Percentiles rank a stretch among this genome's conserved stretches.
phyloP scores from a whole-genome alignment of 2,888 invertebrate genomes.

The Gymnosoma rotundatum region DNA sequence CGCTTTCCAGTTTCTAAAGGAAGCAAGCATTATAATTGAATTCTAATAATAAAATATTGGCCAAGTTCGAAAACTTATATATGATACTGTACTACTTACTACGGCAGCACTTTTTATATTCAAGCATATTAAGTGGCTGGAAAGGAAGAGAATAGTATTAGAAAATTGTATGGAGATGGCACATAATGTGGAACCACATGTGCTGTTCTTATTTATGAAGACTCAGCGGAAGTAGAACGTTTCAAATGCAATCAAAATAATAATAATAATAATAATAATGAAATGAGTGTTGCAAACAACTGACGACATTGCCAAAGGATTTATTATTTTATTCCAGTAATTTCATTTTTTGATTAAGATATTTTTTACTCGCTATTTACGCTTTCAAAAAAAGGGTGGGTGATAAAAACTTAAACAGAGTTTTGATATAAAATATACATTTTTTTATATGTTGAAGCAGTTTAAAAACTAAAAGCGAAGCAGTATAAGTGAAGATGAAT shows the following conservation, averaged over 20 bases:
- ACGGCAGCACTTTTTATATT: constrained; percentile 8
- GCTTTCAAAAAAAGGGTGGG: background rate
- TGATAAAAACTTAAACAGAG: background rate
- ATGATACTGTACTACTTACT: background rate
- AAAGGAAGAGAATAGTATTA: background rate
- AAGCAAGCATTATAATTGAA: no score
- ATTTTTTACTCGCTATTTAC: background rate
- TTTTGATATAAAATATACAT: background rate
- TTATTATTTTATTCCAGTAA: constrained; percentile 46
- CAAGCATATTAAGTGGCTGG: background rate
- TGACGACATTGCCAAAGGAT: constrained; percentile 62
- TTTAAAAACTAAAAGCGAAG: background rate
- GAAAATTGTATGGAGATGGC: constrained; percentile 49
- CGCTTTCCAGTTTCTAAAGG: no score
- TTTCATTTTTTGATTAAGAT: constrained; percentile 14
- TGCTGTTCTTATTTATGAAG: constrained; percentile 77
- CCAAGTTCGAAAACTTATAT: background rate
- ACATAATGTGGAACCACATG: constrained; percentile 77
- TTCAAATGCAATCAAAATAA: constrained; percentile 69
- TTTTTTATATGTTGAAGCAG: background rate
- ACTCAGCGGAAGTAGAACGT: constrained; percentile 70
- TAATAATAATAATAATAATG: constrained; percentile 57
- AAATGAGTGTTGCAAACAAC: constrained; percentile 69
- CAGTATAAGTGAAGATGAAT: background rate
- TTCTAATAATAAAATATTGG: no score